phyloP scores from a whole-genome alignment of 2,888 invertebrate species.

The Melitaea athalia region DNA sequence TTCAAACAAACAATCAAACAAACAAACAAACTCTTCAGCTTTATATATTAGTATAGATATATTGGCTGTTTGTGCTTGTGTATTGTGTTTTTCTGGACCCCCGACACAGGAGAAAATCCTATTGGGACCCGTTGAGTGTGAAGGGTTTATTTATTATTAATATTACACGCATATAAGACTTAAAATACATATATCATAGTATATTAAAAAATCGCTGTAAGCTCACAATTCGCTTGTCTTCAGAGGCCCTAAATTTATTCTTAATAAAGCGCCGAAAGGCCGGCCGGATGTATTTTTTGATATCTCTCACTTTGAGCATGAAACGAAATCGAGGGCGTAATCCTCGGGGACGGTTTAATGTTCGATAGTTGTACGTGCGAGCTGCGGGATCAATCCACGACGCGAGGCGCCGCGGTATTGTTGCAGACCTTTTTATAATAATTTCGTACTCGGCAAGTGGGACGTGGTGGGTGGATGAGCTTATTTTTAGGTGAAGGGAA shows the following conservation, averaged over 20 bases:
- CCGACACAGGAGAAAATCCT: no score
- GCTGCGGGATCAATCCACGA: slow-evolving; percentile 45
- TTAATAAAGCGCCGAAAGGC: slow-evolving; percentile 77
- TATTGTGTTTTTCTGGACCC: no score
- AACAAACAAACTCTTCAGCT: no score
- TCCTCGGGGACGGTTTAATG: slow-evolving; percentile 55
- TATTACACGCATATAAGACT: no score
- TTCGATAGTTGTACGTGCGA: slow-evolving; percentile 38
- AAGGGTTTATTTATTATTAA: no score
- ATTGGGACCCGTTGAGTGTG: no score
- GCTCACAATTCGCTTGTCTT: slow-evolving; percentile 47
- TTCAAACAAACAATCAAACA: no score
- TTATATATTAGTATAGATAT: no score
- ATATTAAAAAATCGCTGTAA: slow-evolving; percentile 23
- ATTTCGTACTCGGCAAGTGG: not conserved
- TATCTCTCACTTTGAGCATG: slow-evolving; percentile 74
- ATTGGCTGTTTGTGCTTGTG: no score
- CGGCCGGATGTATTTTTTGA: slow-evolving; percentile 76
- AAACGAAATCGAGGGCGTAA: slow-evolving; percentile 56
- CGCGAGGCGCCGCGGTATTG: slow-evolving; percentile 8
- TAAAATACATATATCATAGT: not conserved
- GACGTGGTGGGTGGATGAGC: not conserved
- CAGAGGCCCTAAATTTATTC: slow-evolving; percentile 77
- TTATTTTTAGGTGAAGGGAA: not conserved
- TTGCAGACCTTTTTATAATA: not conserved